Conservation (phyloP, 2,113 vertebrate species). For the Octodon degus region DNA sequence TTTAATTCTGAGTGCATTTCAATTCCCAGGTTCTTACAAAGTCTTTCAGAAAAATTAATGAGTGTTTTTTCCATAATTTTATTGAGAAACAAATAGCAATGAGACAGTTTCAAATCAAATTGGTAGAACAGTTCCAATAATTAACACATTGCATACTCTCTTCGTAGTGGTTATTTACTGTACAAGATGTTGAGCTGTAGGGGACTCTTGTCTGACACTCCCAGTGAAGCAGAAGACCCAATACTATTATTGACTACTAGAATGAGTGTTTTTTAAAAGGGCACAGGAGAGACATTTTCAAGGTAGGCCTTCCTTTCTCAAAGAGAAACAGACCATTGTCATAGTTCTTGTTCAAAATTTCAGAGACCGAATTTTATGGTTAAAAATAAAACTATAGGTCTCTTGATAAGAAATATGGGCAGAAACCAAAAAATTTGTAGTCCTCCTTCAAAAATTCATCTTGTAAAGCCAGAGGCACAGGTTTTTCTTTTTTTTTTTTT, state of each 20-base stretch:
- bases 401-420: slow-evolving; percentile 32
- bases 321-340: slow-evolving; percentile 30
- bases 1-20: slow-evolving; percentile 23
- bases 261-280: not conserved
- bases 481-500: not conserved
- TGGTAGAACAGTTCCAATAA: too few relatives aligned
- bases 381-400: slow-evolving; percentile 57
- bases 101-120: too few relatives aligned
- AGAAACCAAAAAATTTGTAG: slow-evolving; percentile 70
- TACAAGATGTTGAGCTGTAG: too few relatives aligned
- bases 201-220: not conserved
- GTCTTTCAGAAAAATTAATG: slow-evolving; percentile 1
- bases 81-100: too few relatives aligned
- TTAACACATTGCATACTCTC: too few relatives aligned
- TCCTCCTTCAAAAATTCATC: slow-evolving; percentile 64
- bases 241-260: too few relatives aligned
- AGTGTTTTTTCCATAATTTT: not conserved
- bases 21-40: not conserved
- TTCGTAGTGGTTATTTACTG: too few relatives aligned
- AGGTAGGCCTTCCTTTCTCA: slow-evolving; percentile 22
- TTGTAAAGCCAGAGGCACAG: slow-evolving; percentile 5
- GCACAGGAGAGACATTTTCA: slow-evolving; percentile 31
- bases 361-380: slow-evolving; percentile 44
- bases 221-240: too few relatives aligned
- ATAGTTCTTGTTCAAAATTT: slow-evolving; percentile 48